phyloP scores from a whole-genome alignment of 2,888 invertebrate genomes.

The Pediacus dermestoides region DNA sequence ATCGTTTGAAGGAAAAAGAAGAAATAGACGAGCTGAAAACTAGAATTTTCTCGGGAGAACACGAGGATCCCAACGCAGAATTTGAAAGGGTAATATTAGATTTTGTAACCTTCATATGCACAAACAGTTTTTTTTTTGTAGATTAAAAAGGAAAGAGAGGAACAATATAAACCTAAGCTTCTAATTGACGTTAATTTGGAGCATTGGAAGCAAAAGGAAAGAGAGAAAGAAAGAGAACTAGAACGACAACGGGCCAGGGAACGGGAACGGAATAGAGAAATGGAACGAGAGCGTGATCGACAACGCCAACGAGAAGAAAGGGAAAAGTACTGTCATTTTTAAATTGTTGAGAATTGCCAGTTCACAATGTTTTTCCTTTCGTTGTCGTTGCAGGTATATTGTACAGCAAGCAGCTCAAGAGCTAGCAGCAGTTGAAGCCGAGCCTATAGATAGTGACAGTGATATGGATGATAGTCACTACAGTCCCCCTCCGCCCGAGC shows the following conservation, averaged over 20 bases:
- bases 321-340: constrained; percentile 38
- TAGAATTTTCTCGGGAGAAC: constrained; percentile 68
- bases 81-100: constrained; percentile 62
- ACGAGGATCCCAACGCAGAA: constrained; percentile 60
- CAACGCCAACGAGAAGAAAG: constrained; percentile 46
- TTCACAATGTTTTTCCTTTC: constrained; percentile 1
- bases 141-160: constrained; percentile 72
- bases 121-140: too few relatives aligned
- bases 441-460: constrained; percentile 72
- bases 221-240: constrained; percentile 55
- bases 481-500: constrained; percentile 43
- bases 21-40: constrained; percentile 81
- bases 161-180: constrained; percentile 78
- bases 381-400: constrained; percentile 48
- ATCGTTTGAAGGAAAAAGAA: constrained; percentile 83
- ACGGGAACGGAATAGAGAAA: constrained; percentile 84
- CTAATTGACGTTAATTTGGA: constrained; percentile 68
- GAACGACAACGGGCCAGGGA: constrained; percentile 58
- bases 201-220: constrained; percentile 58
- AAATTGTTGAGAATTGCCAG: background rate
- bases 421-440: constrained; percentile 65
- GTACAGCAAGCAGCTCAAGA: constrained; percentile 58
- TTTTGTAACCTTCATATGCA: too few relatives aligned
- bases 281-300: constrained; percentile 59
- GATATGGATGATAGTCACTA: constrained; percentile 48